phyloP scores from a whole-genome alignment of 1,140 invertebrate genomes.

The Cydia amplana region DNA sequence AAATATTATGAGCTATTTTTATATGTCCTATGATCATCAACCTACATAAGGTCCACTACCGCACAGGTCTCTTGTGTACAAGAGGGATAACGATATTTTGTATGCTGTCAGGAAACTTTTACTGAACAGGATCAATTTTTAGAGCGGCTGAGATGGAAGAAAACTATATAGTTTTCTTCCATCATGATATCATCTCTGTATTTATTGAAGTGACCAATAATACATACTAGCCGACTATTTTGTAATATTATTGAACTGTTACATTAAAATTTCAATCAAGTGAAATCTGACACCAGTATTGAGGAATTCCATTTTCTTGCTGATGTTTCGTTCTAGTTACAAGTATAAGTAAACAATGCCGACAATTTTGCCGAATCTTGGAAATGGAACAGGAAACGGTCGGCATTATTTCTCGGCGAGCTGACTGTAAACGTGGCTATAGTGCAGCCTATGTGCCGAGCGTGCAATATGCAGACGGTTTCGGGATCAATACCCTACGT shows the following conservation, averaged over 20 bases:
- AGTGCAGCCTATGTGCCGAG: neutral
- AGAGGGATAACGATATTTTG: no score
- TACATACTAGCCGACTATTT: neutral
- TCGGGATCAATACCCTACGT: conserved; percentile 25
- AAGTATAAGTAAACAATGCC: neutral
- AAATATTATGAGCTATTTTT: no score
- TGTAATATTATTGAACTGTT: neutral
- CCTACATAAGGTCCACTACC: no score
- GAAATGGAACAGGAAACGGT: neutral
- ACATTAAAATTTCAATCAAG: neutral
- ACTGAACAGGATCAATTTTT: no score
- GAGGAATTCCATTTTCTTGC: neutral
- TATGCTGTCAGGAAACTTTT: no score
- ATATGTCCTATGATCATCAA: no score
- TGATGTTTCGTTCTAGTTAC: neutral
- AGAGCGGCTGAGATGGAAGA: no score
- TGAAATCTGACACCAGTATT: neutral
- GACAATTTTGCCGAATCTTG: neutral
- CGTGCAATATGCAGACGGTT: conserved; percentile 21
- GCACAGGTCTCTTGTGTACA: no score
- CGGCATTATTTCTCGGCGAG: neutral
- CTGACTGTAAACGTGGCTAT: neutral
- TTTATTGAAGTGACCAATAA: no score
- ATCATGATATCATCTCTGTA: no score
- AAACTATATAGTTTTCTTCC: no score